Percentiles rank a stretch among this genome's conserved stretches.
These are phyloP conservation scores for Acanthopleura granulata DNA, from an alignment of 2,888 invertebrate genomes.

Conservation along the genomic window DNA sequence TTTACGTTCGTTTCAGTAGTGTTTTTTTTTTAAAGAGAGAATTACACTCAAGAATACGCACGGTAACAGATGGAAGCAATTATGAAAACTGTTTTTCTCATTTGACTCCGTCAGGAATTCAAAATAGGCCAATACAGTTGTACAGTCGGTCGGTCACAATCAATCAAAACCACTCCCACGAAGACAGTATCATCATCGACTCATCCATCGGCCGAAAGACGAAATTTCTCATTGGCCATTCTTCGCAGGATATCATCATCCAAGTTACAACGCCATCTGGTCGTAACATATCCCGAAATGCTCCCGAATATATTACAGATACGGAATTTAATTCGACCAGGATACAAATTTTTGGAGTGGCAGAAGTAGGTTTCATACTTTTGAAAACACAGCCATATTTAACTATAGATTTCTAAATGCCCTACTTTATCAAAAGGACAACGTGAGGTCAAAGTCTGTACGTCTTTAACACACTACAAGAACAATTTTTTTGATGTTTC, in stretches of 20 bases:
- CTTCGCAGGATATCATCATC: neutral
- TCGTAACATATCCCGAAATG: conserved; percentile 1
- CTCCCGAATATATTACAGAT: neutral
- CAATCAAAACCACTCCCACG: neutral
- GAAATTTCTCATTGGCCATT: conserved; percentile 29
- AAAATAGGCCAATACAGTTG: conserved; percentile 22
- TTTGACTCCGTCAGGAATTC: conserved; percentile 23
- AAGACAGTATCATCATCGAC: conserved; percentile 74
- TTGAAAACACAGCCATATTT: no score
- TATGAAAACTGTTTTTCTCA: no score
- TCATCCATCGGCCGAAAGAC: conserved; percentile 69
- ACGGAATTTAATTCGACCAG: neutral
- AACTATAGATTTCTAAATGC: no score
- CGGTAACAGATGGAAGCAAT: no score
- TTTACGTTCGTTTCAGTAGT: no score
- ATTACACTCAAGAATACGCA: no score
- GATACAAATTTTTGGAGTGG: conserved; percentile 17
- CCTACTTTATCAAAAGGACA: no score
- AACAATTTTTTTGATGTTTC: no score
- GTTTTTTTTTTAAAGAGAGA: no score
- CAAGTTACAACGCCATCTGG: conserved; percentile 27
- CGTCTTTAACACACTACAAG: no score
- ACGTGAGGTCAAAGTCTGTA: no score
- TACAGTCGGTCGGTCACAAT: conserved; percentile 22
- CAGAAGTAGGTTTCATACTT: conserved; percentile 22